Conservation (phyloP, 2,888 invertebrate genomes). For the Eilema sororculum region DNA sequence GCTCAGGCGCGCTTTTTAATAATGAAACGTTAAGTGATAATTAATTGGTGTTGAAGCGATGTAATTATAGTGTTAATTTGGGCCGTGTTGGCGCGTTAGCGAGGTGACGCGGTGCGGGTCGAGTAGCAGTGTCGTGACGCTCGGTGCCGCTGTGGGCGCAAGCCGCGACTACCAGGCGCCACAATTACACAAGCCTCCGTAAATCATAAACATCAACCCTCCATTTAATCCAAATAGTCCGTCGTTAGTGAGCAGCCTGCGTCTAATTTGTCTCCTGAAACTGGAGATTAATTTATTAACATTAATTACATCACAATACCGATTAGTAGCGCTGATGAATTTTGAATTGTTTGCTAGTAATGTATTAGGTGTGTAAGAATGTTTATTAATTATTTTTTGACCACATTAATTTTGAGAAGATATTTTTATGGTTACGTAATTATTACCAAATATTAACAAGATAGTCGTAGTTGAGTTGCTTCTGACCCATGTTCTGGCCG, state of each 20-base stretch:
- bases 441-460: not conserved
- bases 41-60: slow-evolving; percentile 60
- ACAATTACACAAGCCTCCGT: slow-evolving; percentile 84
- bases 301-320: slow-evolving; percentile 84
- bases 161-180: slow-evolving; percentile 81
- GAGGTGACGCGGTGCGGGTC: slow-evolving; percentile 27
- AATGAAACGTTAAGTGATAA: slow-evolving; percentile 64
- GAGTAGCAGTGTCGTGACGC: slow-evolving; percentile 28
- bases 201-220: slow-evolving; percentile 87
- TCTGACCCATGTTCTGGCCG: too few species aligned
- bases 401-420: not conserved
- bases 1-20: slow-evolving; percentile 36
- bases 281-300: slow-evolving; percentile 86
- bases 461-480: not conserved
- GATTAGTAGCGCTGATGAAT: slow-evolving; percentile 33
- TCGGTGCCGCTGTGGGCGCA: slow-evolving; percentile 53
- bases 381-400: not conserved
- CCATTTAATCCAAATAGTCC: slow-evolving; percentile 87
- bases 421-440: not conserved
- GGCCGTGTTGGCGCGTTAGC: slow-evolving; percentile 30
- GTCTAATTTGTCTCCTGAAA: slow-evolving; percentile 86
- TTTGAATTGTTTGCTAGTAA: slow-evolving; percentile 17
- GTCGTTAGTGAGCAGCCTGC: slow-evolving; percentile 86
- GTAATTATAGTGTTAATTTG: slow-evolving; percentile 61
- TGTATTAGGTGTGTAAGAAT: not conserved